Evolutionary conservation across 1,140 invertebrate genomes (phyloP).

Genomic region (Pararge aegeria): DNA sequence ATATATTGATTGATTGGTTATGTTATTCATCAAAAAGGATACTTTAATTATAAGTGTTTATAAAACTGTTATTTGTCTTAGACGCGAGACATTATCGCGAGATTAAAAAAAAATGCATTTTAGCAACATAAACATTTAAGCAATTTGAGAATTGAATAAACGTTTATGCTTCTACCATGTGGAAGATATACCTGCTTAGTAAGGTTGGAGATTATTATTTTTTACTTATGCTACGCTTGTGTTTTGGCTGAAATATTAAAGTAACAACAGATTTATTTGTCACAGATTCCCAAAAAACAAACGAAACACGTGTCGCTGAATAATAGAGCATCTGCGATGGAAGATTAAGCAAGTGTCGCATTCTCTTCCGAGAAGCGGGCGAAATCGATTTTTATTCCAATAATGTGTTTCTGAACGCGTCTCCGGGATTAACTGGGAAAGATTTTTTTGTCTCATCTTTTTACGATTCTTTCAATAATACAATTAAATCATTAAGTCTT

Average conservation of each 20-base stretch:
- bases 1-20: too few relatives aligned
- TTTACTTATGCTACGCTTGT: background rate
- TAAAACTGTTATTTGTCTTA: too few relatives aligned
- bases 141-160: too few relatives aligned
- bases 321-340: slow-evolving; percentile 58
- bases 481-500: too few relatives aligned
- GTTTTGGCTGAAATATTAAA: background rate
- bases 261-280: slow-evolving; percentile 9
- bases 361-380: slow-evolving; percentile 56
- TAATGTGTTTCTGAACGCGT: slow-evolving; percentile 44
- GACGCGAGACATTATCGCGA: too few relatives aligned
- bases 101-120: too few relatives aligned
- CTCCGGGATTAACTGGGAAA: slow-evolving; percentile 51
- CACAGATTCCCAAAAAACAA: slow-evolving; percentile 27
- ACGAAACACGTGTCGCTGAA: slow-evolving; percentile 62
- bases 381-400: slow-evolving; percentile 59
- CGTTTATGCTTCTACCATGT: too few relatives aligned
- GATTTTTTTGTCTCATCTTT: background rate
- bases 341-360: slow-evolving; percentile 71
- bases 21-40: too few relatives aligned
- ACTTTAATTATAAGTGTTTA: too few relatives aligned
- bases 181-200: background rate
- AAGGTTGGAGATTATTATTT: background rate
- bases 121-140: too few relatives aligned
- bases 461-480: too few relatives aligned